A percentile compares a stretch with the other conserved stretches of the same genome.
Evolutionary conservation across 1,140 invertebrate species (phyloP).

Genomic region (Diprion similis): DNA sequence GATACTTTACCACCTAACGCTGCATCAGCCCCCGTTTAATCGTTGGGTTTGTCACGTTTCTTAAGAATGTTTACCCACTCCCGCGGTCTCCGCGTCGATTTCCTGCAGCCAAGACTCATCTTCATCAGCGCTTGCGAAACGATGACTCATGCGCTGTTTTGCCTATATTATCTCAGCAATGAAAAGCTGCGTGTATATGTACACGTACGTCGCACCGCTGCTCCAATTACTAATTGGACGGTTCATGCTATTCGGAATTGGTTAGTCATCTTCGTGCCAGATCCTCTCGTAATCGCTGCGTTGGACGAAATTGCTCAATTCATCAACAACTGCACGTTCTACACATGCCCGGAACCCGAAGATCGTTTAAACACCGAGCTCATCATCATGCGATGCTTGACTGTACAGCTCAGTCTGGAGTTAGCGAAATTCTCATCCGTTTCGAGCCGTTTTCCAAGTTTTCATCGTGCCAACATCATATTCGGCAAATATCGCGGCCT

Average conservation of each 20-base stretch:
- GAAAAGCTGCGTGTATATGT: neutral
- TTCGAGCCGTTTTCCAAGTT: no score
- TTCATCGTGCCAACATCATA: no score
- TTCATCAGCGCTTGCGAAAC: neutral
- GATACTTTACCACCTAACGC: no score
- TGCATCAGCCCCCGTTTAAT: no score
- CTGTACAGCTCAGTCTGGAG: no score
- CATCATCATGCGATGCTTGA: neutral
- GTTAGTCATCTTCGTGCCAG: constrained; percentile 40
- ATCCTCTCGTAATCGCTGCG: neutral
- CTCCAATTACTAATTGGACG: constrained; percentile 45
- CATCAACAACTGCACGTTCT: neutral
- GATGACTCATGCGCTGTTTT: neutral
- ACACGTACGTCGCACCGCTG: constrained; percentile 28
- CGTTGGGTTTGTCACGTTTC: no score
- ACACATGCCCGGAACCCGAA: neutral
- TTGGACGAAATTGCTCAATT: neutral
- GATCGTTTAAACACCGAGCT: neutral
- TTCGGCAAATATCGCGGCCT: no score
- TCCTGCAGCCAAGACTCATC: no score
- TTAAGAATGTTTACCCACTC: no score
- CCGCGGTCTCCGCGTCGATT: no score
- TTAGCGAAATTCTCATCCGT: no score
- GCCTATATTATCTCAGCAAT: constrained; percentile 32
- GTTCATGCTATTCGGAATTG: constrained; percentile 43